These are phyloP conservation scores for Amniataba percoides DNA, from an alignment of 2,797 vertebrate genomes.

Conservation along the genomic window DNA sequence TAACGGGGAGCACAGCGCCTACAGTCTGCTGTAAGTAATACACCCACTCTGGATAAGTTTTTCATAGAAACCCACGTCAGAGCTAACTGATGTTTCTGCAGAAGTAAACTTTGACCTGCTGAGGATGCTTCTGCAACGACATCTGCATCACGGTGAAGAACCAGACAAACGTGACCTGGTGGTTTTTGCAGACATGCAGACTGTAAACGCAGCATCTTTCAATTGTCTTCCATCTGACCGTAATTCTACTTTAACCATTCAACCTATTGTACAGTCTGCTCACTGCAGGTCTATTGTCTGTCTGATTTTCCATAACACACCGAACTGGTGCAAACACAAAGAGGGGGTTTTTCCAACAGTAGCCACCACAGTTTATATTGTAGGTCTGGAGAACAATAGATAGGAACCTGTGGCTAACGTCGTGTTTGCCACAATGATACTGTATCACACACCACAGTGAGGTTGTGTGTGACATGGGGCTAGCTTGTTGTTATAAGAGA, in stretches of 20 bases:
- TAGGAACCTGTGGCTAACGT: constrained; percentile 43
- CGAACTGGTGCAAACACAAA: constrained; percentile 47
- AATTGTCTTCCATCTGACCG: constrained; percentile 11
- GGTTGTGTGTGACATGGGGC: constrained; percentile 30
- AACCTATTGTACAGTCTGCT: constrained; percentile 9
- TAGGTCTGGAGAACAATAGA: constrained; percentile 62
- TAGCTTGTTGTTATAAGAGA: constrained; percentile 40
- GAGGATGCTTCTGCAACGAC: neutral
- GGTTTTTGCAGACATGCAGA: neutral
- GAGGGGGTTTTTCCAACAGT: constrained; percentile 65
- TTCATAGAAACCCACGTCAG: too few relatives aligned
- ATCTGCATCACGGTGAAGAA: neutral
- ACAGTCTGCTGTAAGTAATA: too few relatives aligned
- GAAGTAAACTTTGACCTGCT: too few relatives aligned
- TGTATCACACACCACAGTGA: constrained; percentile 54
- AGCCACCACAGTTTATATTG: constrained; percentile 38
- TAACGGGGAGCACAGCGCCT: too few relatives aligned
- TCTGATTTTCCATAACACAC: constrained; percentile 37
- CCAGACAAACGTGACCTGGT: neutral
- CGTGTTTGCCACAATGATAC: constrained; percentile 64
- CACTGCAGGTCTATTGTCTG: constrained; percentile 32
- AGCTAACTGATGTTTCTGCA: too few relatives aligned
- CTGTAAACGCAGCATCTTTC: neutral
- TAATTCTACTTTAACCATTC: constrained; percentile 10
- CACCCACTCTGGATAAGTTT: too few relatives aligned